These are phyloP conservation scores for Bubalus kerabau DNA, from an alignment of 2,113 vertebrate genomes.

Conservation along the genomic window DNA sequence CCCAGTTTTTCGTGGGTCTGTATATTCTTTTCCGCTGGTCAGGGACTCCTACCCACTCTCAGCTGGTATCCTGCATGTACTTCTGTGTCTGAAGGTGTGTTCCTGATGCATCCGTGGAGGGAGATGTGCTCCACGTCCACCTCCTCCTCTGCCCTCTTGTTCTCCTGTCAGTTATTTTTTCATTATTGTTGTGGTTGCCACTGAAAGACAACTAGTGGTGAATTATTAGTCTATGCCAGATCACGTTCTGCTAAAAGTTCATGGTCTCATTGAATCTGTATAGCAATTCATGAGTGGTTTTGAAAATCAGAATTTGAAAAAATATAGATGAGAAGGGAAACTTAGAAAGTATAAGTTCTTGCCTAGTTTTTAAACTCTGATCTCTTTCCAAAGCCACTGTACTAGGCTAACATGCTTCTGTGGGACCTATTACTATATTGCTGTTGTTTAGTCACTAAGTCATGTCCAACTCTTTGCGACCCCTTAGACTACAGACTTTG, in stretches of 20 bases:
- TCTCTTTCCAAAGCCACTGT: background rate
- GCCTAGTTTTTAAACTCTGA: background rate
- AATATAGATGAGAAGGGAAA: background rate
- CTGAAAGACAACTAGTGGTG: background rate
- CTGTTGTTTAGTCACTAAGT: background rate
- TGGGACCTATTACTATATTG: background rate
- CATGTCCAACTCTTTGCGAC: background rate
- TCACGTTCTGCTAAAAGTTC: background rate
- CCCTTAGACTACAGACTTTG: background rate
- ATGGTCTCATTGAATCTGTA: background rate
- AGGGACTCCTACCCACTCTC: rapidly evolving
- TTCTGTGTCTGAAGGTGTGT: background rate
- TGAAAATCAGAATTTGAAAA: background rate
- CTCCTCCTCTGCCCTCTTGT: background rate
- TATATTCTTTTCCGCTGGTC: rapidly evolving
- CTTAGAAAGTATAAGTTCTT: background rate
- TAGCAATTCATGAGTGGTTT: background rate
- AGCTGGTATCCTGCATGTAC: background rate
- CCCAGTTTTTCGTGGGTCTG: background rate
- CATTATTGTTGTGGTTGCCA: background rate
- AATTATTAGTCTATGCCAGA: no score
- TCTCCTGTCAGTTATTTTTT: background rate
- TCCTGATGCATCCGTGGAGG: background rate
- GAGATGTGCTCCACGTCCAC: rapidly evolving
- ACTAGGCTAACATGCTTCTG: background rate